These are phyloP conservation scores for Cataglyphis hispanica DNA, from an alignment of 1,140 invertebrate species.

Conservation along the genomic window DNA sequence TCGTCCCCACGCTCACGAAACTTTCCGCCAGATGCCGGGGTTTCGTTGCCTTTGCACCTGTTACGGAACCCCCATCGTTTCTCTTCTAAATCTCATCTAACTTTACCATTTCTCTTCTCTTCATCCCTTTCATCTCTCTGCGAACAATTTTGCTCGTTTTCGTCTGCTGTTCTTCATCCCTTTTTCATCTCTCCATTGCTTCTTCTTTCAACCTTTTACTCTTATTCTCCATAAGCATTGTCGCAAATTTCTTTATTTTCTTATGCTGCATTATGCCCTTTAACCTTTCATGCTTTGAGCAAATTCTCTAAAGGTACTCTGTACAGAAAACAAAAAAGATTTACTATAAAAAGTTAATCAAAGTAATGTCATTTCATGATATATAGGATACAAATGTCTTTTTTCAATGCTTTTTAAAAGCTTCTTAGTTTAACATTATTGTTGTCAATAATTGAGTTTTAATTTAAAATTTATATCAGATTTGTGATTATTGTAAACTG, in stretches of 20 bases:
- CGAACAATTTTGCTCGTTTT: not conserved
- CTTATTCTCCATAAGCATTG: not conserved
- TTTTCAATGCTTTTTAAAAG: not conserved
- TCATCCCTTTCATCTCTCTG: not conserved
- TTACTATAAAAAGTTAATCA: conserved; percentile 35
- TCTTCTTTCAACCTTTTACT: conserved; percentile 25
- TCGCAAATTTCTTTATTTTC: conserved; percentile 13
- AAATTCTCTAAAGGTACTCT: not conserved
- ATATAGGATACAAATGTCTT: not conserved
- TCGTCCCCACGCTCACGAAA: conserved; percentile 12
- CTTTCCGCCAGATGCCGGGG: conserved; percentile 78
- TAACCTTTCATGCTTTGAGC: conserved; percentile 24
- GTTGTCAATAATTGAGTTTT: not conserved
- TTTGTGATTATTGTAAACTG: not conserved
- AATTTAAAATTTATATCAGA: not conserved
- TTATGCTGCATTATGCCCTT: conserved; percentile 20
- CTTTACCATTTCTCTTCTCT: conserved; percentile 25
- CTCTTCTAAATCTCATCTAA: conserved; percentile 53
- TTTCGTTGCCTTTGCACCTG: conserved; percentile 77
- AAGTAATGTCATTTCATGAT: not conserved
- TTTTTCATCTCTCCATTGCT: conserved; percentile 37
- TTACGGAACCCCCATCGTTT: conserved; percentile 76
- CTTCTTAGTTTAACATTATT: not conserved
- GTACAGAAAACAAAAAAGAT: conserved; percentile 8
- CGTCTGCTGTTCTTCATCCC: not conserved